phyloP scores from a whole-genome alignment of 2,113 vertebrate species.

The Siphamia tubifer region DNA sequence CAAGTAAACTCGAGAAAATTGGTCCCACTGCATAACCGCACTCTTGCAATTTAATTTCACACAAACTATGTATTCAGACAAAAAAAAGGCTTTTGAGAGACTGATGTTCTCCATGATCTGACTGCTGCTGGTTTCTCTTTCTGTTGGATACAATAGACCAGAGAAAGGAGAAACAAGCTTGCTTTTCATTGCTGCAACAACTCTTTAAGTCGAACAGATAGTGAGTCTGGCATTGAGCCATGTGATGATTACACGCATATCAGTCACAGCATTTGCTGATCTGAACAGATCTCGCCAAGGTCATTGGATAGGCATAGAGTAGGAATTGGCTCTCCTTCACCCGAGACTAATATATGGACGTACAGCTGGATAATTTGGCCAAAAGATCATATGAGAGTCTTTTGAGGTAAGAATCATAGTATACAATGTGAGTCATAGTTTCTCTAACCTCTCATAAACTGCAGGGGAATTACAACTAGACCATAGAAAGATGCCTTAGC shows the following conservation, averaged over 20 bases:
- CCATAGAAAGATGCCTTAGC: too few species aligned
- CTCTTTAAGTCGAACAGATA: conserved; percentile 18
- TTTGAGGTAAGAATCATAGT: too few species aligned
- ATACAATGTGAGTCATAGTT: too few species aligned
- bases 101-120: conserved; percentile 11
- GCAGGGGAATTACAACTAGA: too few species aligned
- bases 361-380: not conserved
- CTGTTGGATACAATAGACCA: conserved; percentile 4
- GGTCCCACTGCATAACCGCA: not conserved
- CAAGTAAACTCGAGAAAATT: not conserved
- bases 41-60: not conserved
- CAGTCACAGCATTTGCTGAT: conserved; percentile 62
- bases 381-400: too few species aligned
- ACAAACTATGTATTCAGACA: not conserved
- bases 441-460: too few species aligned
- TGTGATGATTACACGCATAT: conserved; percentile 46
- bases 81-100: conserved; percentile 8
- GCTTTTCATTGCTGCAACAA: conserved; percentile 19
- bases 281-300: conserved; percentile 60
- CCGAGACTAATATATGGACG: conserved; percentile 42
- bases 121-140: conserved; percentile 1
- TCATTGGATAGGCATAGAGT: conserved; percentile 46
- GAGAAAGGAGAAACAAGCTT: not conserved
- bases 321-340: conserved; percentile 34
- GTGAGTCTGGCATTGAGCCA: conserved; percentile 39